These are phyloP conservation scores for Gambelia wislizenii DNA, from an alignment of 2,797 vertebrate genomes.

Conservation along the genomic window DNA sequence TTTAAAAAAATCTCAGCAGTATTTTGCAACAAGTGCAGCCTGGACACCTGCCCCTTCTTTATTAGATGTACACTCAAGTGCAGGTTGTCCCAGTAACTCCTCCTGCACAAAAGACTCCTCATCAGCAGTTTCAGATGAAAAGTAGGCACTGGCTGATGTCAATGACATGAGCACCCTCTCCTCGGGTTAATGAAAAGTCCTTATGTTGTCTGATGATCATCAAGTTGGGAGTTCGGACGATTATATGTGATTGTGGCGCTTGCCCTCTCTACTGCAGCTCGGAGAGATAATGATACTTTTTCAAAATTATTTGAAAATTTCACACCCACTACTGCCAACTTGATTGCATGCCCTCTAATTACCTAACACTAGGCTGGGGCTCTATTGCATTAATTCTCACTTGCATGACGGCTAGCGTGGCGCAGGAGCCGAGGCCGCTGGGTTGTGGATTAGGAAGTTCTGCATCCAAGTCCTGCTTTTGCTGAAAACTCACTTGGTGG, in stretches of 20 bases:
- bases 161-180: conserved; percentile 14
- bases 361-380: background rate
- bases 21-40: background rate
- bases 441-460: background rate
- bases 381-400: background rate
- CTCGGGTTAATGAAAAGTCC: conserved; percentile 41
- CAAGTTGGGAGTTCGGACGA: conserved; percentile 2
- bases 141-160: conserved; percentile 4
- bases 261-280: conserved; percentile 6
- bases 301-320: conserved; percentile 40
- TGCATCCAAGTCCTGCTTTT: background rate
- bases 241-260: conserved; percentile 32
- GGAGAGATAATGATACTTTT: conserved; percentile 26
- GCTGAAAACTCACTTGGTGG: background rate
- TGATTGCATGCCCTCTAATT: conserved; percentile 35
- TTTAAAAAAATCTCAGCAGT: background rate
- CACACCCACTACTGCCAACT: background rate
- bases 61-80: background rate
- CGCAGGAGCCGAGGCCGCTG: background rate
- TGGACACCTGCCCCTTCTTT: background rate
- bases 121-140: background rate
- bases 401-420: background rate
- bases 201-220: conserved; percentile 19
- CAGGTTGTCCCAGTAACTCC: conserved; percentile 1
- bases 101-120: background rate